Evolutionary conservation across 2,797 vertebrate species (phyloP).

Genomic region (Xiphophorus birchmanni): DNA sequence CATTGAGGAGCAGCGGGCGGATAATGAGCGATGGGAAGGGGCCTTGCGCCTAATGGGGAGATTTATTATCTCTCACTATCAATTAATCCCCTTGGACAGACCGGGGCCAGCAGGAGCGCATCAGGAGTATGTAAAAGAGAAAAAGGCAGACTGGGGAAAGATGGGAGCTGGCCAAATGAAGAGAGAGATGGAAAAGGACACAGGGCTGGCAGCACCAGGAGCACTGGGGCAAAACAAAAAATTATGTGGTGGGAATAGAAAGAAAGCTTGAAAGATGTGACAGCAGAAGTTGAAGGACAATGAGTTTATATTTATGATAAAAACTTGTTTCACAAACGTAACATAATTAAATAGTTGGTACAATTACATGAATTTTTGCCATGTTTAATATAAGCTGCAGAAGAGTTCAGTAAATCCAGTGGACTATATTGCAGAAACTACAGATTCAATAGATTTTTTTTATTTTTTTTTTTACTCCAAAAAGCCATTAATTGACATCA

Average conservation of each 20-base stretch:
- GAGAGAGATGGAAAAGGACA: conserved; percentile 57
- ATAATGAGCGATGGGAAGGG: conserved; percentile 79
- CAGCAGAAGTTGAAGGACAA: conserved; percentile 9
- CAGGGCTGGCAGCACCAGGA: conserved; percentile 31
- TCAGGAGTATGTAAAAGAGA: conserved; percentile 68
- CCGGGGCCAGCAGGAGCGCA: conserved; percentile 65
- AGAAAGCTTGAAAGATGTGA: conserved; percentile 32
- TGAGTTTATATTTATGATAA: conserved; percentile 12
- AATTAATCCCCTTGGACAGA: conserved; percentile 81
- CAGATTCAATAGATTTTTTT: not conserved
- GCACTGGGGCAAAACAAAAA: conserved; percentile 46
- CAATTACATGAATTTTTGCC: not conserved
- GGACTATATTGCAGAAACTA: not conserved
- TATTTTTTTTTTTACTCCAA: not conserved
- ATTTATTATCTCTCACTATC: conserved; percentile 85
- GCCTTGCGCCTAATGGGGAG: conserved; percentile 77
- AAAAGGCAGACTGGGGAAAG: conserved; percentile 30
- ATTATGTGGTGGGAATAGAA: conserved; percentile 28
- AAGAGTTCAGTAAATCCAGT: not conserved
- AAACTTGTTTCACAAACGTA: not conserved
- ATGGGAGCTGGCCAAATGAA: conserved; percentile 45
- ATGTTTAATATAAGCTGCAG: not conserved
- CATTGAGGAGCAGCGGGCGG: conserved; percentile 65
- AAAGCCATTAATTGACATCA: not conserved
- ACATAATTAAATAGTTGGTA: not conserved